These are phyloP conservation scores for Labeo catla DNA, from an alignment of 2,113 vertebrate genomes.

Conservation along the genomic window DNA sequence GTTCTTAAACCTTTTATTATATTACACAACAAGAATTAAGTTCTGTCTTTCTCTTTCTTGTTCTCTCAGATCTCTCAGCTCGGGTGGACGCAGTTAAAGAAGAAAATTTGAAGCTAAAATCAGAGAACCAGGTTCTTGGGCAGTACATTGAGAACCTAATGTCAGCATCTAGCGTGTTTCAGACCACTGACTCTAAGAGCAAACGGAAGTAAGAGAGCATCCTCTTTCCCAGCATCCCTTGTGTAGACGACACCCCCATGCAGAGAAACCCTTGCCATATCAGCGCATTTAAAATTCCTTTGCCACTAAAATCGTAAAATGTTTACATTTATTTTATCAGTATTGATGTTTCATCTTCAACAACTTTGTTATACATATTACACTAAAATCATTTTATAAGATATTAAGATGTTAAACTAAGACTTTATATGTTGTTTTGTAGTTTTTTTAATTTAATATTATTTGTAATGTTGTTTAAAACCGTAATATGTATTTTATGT, in stretches of 20 bases:
- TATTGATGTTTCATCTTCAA: slow-evolving; percentile 37
- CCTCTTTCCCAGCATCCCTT: not conserved
- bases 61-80: slow-evolving; percentile 51
- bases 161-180: slow-evolving; percentile 81
- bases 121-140: slow-evolving; percentile 97
- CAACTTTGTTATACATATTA: not conserved
- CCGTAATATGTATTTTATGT: not conserved
- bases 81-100: slow-evolving; percentile 79
- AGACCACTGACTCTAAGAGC: slow-evolving; percentile 97
- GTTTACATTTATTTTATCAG: slow-evolving; percentile 47
- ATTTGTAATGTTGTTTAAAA: not conserved
- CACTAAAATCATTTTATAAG: not conserved
- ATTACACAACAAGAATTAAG: not conserved
- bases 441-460: slow-evolving; percentile 1
- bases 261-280: slow-evolving; percentile 18
- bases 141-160: slow-evolving; percentile 64
- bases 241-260: not conserved
- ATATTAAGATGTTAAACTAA: not conserved
- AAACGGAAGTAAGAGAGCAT: slow-evolving; percentile 63
- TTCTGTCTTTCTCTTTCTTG: slow-evolving; percentile 43
- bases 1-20: not conserved
- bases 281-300: slow-evolving; percentile 10
- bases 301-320: slow-evolving; percentile 36
- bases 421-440: not conserved
- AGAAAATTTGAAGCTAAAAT: slow-evolving; percentile 99